Base-by-base conservation (phyloP, 35 echinoderm and acorn worm genomes). In the Lytechinus variegatus region DNA sequence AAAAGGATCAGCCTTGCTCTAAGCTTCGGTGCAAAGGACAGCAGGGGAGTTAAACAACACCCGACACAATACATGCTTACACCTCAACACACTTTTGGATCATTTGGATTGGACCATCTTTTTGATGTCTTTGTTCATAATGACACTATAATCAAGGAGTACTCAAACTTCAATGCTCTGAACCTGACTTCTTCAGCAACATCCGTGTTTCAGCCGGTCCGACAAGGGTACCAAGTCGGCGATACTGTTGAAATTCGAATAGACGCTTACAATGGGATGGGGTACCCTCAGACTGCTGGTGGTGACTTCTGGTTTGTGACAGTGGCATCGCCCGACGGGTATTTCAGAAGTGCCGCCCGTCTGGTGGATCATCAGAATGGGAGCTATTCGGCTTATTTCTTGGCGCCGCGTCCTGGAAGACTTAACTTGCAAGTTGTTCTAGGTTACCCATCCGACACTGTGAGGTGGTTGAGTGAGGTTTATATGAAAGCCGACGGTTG, bases 351-450 rank as follows among this genome's bases (percentile, higher is more conserved):
- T 27, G 55, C 55, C 28, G 54, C 53, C n/a, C 52, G 54, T 27
- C n/a, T 93, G n/a, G 92, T 57, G 10, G 92, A 93, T 54, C 92
- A 93, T 57, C 52, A 93, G 14, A 93, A 93, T 54, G 92, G 92
- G 27, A 93, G 92, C 52, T 93, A 93, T 24, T 93, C 92, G 6
- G 92, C 92, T 57, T 93, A 55, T 57, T 93, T 93, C 54, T 57
- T 93, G 13, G 92, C 92, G 55, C 53, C 92, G 28, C 28, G 27
- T 55, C 9, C 53, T 27, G 92, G 92, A 5, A 27, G 53, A 93
- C 10, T 93, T n/a, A 27, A 93, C 27, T 10, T 93, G 9, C 29
- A 93, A 4, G 92, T 93, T 9, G 19, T 93, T 14, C 27, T 93
- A 27, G 92, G 12, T 27, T 54, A 93, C 28, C n/a, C 92, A 28